Evolutionary conservation across 2,888 invertebrate species (phyloP).

Genomic region (Idaea straminata): DNA sequence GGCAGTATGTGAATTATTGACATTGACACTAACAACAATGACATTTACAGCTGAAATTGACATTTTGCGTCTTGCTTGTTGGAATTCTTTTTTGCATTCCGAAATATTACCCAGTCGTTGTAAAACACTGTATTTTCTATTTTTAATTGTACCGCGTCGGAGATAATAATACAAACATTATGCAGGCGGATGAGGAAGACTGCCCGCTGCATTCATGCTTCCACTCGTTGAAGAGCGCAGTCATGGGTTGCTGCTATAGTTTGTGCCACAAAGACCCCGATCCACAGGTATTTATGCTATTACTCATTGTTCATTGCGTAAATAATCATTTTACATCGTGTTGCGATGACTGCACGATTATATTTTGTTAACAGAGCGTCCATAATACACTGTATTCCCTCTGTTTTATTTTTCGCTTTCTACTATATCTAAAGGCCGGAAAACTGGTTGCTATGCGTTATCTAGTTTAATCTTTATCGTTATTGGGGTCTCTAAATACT

Average conservation of each 20-base stretch:
- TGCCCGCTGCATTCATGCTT: slow-evolving; percentile 74
- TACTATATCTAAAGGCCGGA: background rate
- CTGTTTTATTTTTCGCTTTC: background rate
- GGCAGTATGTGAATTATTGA: background rate
- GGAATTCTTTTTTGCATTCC: slow-evolving; percentile 13
- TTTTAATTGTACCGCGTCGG: slow-evolving; percentile 53
- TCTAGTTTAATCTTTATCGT: background rate
- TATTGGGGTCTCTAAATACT: background rate
- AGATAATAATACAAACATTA: slow-evolving; percentile 66
- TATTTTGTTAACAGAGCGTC: background rate
- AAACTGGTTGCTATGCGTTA: background rate
- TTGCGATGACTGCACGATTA: background rate
- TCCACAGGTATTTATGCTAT: slow-evolving; percentile 78
- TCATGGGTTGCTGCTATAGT: slow-evolving; percentile 87
- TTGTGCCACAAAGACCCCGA: slow-evolving; percentile 85
- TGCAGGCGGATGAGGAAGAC: slow-evolving; percentile 74
- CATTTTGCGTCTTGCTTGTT: slow-evolving; percentile 3
- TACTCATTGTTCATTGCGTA: slow-evolving; percentile 17
- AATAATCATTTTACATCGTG: slow-evolving; percentile 4
- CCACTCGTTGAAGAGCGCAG: slow-evolving; percentile 68
- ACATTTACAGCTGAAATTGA: slow-evolving; percentile 9
- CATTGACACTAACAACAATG: slow-evolving; percentile 1
- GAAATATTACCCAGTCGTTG: slow-evolving; percentile 34
- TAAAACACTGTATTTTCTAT: slow-evolving; percentile 65
- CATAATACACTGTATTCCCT: background rate